phyloP scores from a whole-genome alignment of 2,113 vertebrate genomes.

The Ptilorrhoa leucosticta region DNA sequence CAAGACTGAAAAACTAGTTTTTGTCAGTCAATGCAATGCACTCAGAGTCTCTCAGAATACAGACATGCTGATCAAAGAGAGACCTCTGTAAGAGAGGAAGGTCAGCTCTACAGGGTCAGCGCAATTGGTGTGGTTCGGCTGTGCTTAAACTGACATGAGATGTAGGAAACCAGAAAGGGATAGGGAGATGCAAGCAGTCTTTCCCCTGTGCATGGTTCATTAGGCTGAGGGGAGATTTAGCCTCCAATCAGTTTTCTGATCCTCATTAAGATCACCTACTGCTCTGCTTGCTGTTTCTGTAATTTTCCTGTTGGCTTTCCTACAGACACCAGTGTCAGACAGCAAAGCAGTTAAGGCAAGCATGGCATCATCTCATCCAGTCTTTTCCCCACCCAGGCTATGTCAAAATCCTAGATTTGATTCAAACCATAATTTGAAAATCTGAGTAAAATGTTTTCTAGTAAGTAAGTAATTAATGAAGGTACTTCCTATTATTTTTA shows the following conservation, averaged over 20 bases:
- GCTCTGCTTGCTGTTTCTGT: background rate
- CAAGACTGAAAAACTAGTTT: background rate
- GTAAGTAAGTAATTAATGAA: background rate
- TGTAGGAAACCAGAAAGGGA: background rate
- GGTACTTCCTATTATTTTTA: background rate
- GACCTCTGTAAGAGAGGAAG: background rate
- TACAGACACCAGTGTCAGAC: background rate
- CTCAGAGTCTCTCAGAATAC: background rate
- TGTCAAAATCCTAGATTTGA: background rate
- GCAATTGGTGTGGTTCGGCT: background rate
- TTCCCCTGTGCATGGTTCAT: background rate
- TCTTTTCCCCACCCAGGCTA: background rate
- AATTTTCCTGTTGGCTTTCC: background rate
- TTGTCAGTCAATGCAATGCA: background rate
- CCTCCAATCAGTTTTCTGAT: background rate
- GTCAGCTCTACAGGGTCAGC: background rate
- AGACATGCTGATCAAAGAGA: background rate
- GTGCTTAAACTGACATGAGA: background rate
- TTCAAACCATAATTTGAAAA: background rate
- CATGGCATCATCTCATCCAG: rapidly evolving
- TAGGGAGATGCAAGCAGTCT: background rate
- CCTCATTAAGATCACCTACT: background rate
- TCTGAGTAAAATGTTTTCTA: background rate
- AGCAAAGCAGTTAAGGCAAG: background rate
- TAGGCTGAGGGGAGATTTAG: background rate